Base-by-base conservation (phyloP, 2,888 invertebrate genomes). In the Trichogramma evanescens region DNA sequence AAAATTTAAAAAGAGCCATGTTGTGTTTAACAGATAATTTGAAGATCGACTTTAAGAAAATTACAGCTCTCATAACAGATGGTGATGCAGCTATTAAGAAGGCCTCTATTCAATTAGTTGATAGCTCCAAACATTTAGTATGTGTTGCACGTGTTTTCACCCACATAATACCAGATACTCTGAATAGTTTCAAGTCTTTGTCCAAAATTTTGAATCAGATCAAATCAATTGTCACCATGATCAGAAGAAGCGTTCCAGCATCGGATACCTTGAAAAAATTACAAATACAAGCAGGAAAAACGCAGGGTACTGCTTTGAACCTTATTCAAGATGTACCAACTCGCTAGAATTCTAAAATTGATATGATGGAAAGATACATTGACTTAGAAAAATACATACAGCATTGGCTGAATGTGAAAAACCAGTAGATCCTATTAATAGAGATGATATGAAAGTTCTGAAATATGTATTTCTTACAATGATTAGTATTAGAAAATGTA, bases 131-230 rank as follows among this genome's bases (percentile, higher is more conserved):
- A 49, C 49, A 65, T 50, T n/a, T 69, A 3, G 50, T 58, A 4
- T 64, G 67, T 45, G 63, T 66, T 54, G 66, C 65, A 9, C 67
- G 66, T 26, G 62, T 58, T 0, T 40, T 66, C 6, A 62, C 64
- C 10, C 59, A 66, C n/a, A 53, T 68, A 7, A 62, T 65, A 6
- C 59, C 63, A 6, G 63, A 65, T 54, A 54, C 63, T 7, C 9
- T 65, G 4, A 54, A 50, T 6, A 43, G 38, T 13, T 50, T 64
- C 42, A 8, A 59, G n/a, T 8, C 42, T n/a, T 51, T 61, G 3
- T 53, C 46, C 10, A 50, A 60, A 40, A 50, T 66, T 5, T 63
- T 67, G 4, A 41, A 54, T 2, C 65, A 65, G 41, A 63, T 68
- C 10, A 66, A 64, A 54, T 41, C 48, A 6, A 65, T 69, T 8